These are phyloP conservation scores for Dynastes hyllus DNA, from an alignment of 2,888 invertebrate species.

Conservation along the genomic window DNA sequence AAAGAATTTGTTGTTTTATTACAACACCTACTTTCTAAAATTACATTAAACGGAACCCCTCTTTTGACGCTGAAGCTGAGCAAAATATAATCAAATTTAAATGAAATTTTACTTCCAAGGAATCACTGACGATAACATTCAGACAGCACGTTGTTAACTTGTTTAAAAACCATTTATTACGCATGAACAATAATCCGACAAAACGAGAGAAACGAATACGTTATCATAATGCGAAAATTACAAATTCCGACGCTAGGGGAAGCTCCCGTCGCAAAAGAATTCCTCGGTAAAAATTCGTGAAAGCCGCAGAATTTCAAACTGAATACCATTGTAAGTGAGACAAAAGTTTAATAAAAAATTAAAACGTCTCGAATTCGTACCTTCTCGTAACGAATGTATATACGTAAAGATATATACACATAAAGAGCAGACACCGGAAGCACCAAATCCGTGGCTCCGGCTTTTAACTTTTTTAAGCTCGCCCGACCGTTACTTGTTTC, in stretches of 20 bases:
- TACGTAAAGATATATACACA: neutral
- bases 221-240: slow-evolving; percentile 46
- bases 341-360: slow-evolving; percentile 54
- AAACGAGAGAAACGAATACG: slow-evolving; percentile 5
- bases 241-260: slow-evolving; percentile 22
- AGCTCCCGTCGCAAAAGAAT: slow-evolving; percentile 16
- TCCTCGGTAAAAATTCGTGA: slow-evolving; percentile 41
- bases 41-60: too few relatives aligned
- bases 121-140: neutral
- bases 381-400: slow-evolving; percentile 1
- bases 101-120: neutral
- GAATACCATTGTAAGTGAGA: slow-evolving; percentile 47
- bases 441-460: slow-evolving; percentile 48
- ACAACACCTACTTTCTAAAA: too few relatives aligned
- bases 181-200: slow-evolving; percentile 15
- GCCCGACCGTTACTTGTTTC: slow-evolving; percentile 54
- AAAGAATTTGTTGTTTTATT: too few relatives aligned
- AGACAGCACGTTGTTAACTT: neutral
- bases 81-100: slow-evolving; percentile 1
- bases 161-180: slow-evolving; percentile 16
- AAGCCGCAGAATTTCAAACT: slow-evolving; percentile 45
- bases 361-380: slow-evolving; percentile 31
- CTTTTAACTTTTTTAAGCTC: slow-evolving; percentile 61
- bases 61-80: too few relatives aligned
- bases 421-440: slow-evolving; percentile 29